Evolutionary conservation across 2,888 invertebrate genomes (phyloP), one percentile per base, ranked within the genome.

Genomic region (Agriopis aurantiaria): DNA sequence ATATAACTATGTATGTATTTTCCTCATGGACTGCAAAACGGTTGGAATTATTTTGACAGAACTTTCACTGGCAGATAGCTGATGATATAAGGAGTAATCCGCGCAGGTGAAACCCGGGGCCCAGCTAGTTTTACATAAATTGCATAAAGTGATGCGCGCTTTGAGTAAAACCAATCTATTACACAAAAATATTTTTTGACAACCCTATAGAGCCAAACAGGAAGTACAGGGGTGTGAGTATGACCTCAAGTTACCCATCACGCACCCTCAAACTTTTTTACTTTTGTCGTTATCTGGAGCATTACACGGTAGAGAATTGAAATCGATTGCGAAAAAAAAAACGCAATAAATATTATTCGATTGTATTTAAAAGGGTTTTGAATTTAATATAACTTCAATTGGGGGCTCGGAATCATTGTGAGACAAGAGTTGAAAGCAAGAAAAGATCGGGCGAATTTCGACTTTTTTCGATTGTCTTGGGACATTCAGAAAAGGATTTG

Each of bases 221-320:
- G 92, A 93, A 92, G 92, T 91, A 91, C 89, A 93, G 89, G 93
- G 93, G 93, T 93, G 92, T 91, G 93, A 93, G 88, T 90, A 89
- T 93, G 93, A 94, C 94, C 94, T 93, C 93, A 93, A 92, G 91
- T 91, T 92, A 92, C 93, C 90, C 90, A 91, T 89, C 87, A 83
- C 77, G 86, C 84, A 89, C 91, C 91, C 90, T 87, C 79, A 83
- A 82, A 78, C 61, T 78, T 81, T 78, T 74, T 65, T 45, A 69
- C 84, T 80, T 87, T 91, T 90, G 88, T 89, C 78, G 75, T 79
- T 86, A 92, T 91, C 88, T 92, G 77, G 90, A 92, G 92, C 90
- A 89, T 89, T 91, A 88, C 90, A 88, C 80, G 85, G 83, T 79
- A 76, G 80, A 79, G 78, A 87, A 90, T 88, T 79, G 83, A 85